Conservation (phyloP, 2,888 invertebrate genomes). For the Strigamia transsilvanica region DNA sequence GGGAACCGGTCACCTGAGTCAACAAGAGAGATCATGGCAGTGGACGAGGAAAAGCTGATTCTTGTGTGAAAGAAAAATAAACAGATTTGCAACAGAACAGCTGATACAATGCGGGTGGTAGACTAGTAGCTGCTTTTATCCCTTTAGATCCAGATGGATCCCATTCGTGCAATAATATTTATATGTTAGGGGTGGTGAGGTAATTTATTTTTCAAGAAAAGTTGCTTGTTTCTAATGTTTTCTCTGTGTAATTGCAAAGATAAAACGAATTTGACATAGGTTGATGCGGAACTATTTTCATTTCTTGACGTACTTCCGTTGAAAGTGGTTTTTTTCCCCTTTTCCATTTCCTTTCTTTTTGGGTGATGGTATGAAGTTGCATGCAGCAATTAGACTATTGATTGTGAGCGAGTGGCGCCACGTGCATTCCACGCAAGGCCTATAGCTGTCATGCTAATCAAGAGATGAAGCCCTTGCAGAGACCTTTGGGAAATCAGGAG, state of each 20-base stretch:
- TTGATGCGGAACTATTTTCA: slow-evolving; percentile 34
- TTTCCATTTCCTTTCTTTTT: slow-evolving; percentile 16
- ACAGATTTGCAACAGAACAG: slow-evolving; percentile 43
- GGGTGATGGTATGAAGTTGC: slow-evolving; percentile 27
- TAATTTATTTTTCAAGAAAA: neutral
- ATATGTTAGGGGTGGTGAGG: neutral
- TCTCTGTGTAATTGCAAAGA: neutral
- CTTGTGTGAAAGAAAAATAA: slow-evolving; percentile 44
- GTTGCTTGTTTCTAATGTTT: neutral
- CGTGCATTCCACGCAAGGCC: slow-evolving; percentile 49
- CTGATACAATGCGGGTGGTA: slow-evolving; percentile 46
- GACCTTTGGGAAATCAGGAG: slow-evolving; percentile 43
- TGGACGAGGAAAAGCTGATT: slow-evolving; percentile 45
- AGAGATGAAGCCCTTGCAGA: slow-evolving; percentile 47
- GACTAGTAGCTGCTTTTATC: neutral
- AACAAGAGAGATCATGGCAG: slow-evolving; percentile 38
- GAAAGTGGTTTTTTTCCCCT: neutral
- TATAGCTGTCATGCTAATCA: slow-evolving; percentile 47
- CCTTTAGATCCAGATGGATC: slow-evolving; percentile 40
- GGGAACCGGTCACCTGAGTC: slow-evolving; percentile 44
- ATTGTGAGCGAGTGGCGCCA: slow-evolving; percentile 36
- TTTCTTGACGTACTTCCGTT: slow-evolving; percentile 2
- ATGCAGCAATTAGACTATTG: slow-evolving; percentile 49
- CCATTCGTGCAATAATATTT: slow-evolving; percentile 22
- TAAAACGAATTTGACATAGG: neutral